Base-by-base conservation (phyloP, 2,888 invertebrate species). In the Hydroisotoma schaefferi region DNA sequence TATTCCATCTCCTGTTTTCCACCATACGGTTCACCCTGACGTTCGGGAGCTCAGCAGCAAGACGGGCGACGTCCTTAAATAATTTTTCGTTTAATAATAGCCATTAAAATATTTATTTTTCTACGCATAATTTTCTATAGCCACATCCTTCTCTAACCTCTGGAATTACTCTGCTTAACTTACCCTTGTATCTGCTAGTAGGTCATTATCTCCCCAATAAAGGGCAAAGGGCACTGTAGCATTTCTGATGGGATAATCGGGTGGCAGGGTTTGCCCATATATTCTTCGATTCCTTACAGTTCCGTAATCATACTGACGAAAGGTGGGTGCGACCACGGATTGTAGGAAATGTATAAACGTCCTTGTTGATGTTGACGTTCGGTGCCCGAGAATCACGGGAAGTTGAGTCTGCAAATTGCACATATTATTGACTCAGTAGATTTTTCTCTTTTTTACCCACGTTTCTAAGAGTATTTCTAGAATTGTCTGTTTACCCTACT, bases 221-320 rank as follows among this genome's bases (percentile, higher is more conserved):
- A 65, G 46, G 4, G 51, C 57, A 26, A 65, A 49, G 4, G 62
- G 62, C 4, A 43, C 49, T n/a, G 62, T 65, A 1, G 59, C 54
- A 37, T 62, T 62, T n/a, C 54, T 59, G 2, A 65, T 26, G 38
- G 59, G 51, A 38, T 65, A 65, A 25, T 62, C 56, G 12, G 65
- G 65, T 3, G 65, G 65, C 18, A 56, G 15, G 48, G 52, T 55
- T 18, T 49, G 54, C 2, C 55, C 55, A 28, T 65, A 65, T 8
- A 48, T 29, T 22, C 33, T 43, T 26, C 52, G 57, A 33, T 65
- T 65, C 27, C 46, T 27, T 2, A 57, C 18, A 22, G 25, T 25
- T 8, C 65, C 65, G 40, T 57, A 63, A 33, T 65, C 62, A 43
- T 60, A 65, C 28, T 62, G 54, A 6, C 57, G 44, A 29, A 62